phyloP scores from a whole-genome alignment of 2,113 vertebrate species.

The Phrynosoma blainvillii region DNA sequence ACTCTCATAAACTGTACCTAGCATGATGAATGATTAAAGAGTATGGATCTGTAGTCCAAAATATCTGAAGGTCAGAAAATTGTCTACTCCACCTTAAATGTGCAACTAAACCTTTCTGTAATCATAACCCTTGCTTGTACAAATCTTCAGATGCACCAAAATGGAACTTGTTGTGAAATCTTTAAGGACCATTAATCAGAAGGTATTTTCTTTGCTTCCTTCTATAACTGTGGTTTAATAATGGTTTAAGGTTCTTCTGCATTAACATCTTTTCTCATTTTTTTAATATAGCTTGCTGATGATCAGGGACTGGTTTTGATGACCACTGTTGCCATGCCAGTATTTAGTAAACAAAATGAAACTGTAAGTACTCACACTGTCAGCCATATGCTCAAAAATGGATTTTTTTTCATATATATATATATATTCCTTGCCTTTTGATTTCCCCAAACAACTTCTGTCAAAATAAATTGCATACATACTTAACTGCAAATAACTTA shows the following conservation, averaged over 20 bases:
- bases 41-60: not conserved
- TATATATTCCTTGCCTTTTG: not conserved
- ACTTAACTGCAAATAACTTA: not conserved
- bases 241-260: slow-evolving; percentile 37
- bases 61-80: not conserved
- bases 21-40: not conserved
- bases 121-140: not conserved
- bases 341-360: slow-evolving; percentile 98
- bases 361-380: slow-evolving; percentile 86
- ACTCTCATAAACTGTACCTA: not conserved
- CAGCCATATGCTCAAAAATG: slow-evolving; percentile 16
- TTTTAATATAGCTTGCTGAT: slow-evolving; percentile 86
- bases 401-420: not conserved
- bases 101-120: not conserved
- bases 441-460: not conserved
- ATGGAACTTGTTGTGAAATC: slow-evolving; percentile 39
- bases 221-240: slow-evolving; percentile 11
- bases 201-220: not conserved
- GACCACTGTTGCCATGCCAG: slow-evolving; percentile 99
- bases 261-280: slow-evolving; percentile 44
- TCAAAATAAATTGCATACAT: slow-evolving; percentile 37
- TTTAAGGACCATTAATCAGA: slow-evolving; percentile 15
- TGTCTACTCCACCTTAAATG: not conserved
- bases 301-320: slow-evolving; percentile 91
- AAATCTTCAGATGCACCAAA: slow-evolving; percentile 4